Conservation (phyloP, 2,888 invertebrate genomes). For the Lomographa bimaculata region DNA sequence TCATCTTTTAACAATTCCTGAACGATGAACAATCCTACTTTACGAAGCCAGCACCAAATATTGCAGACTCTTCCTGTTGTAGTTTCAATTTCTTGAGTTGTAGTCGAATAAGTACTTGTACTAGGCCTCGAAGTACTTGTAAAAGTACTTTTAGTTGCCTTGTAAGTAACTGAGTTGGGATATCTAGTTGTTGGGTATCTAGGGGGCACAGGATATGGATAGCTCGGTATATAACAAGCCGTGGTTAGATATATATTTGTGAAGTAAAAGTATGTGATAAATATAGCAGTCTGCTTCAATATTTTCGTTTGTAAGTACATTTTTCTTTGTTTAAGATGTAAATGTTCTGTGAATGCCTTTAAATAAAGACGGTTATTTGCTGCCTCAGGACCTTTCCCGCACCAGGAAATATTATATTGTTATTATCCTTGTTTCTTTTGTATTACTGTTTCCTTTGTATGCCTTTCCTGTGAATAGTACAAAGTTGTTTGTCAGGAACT, state of each 20-base stretch:
- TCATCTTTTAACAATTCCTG: constrained; percentile 56
- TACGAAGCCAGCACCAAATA: constrained; percentile 58
- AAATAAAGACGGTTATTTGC: too few species aligned
- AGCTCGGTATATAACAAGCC: constrained; percentile 27
- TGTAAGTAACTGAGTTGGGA: constrained; percentile 6
- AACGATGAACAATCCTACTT: constrained; percentile 55
- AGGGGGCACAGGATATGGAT: constrained; percentile 12
- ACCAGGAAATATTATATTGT: too few species aligned
- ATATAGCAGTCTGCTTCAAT: background rate
- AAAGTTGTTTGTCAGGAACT: too few species aligned
- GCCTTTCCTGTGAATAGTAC: too few species aligned
- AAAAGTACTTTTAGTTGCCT: constrained; percentile 6
- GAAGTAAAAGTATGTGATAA: background rate
- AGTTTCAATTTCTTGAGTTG: constrained; percentile 8
- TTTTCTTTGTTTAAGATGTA: background rate
- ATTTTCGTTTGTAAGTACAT: background rate
- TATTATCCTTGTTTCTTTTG: too few species aligned
- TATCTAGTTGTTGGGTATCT: constrained; percentile 14
- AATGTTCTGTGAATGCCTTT: too few species aligned
- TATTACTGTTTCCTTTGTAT: too few species aligned
- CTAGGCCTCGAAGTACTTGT: constrained; percentile 3
- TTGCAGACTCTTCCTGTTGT: constrained; percentile 38
- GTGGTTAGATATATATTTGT: background rate
- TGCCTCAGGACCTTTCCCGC: too few species aligned
- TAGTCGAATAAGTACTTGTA: constrained; percentile 9